Percentiles rank a stretch among this genome's conserved stretches.
phyloP scores from a whole-genome alignment of 1,140 invertebrate species.

The Drosophila takahashii region DNA sequence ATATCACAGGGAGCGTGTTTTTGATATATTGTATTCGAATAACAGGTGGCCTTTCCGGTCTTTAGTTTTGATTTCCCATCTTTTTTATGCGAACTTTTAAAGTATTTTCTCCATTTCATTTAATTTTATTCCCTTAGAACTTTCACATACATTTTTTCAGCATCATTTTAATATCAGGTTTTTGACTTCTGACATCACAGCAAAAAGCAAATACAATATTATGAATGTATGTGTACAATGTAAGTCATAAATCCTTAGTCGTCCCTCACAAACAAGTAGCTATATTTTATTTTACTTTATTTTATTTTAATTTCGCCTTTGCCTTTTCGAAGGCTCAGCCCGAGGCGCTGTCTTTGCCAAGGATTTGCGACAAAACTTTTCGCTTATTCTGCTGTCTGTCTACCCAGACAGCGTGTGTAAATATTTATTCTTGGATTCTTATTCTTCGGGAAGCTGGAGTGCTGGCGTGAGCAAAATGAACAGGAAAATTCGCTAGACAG shows the following conservation, averaged over 20 bases:
- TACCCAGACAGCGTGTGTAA: conserved; percentile 59
- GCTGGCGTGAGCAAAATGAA: conserved; percentile 15
- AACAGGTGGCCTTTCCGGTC: conserved; percentile 71
- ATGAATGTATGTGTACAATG: conserved; percentile 33
- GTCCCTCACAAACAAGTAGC: conserved; percentile 6
- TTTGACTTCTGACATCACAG: conserved; percentile 4
- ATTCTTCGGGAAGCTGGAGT: conserved; percentile 26
- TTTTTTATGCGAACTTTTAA: conserved; percentile 3
- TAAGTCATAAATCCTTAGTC: conserved; percentile 15
- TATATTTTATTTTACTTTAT: conserved; percentile 23
- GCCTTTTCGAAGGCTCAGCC: conserved; percentile 34
- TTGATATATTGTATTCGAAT: conserved; percentile 56
- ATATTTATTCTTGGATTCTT: conserved; percentile 74
- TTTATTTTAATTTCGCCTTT: conserved; percentile 65
- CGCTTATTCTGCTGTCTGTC: conserved; percentile 61
- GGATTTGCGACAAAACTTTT: conserved; percentile 63
- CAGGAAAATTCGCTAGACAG: conserved; percentile 17
- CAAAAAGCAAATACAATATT: conserved; percentile 43
- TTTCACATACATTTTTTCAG: not conserved
- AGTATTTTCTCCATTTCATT: not conserved
- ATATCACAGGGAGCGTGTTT: conserved; percentile 33
- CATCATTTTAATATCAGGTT: not conserved
- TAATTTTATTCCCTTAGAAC: not conserved
- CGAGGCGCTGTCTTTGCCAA: conserved; percentile 20
- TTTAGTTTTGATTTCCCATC: conserved; percentile 23